Evolutionary conservation across 2,888 invertebrate species (phyloP), one percentile per base, ranked within the genome.

Genomic region (Drosophila borealis): DNA sequence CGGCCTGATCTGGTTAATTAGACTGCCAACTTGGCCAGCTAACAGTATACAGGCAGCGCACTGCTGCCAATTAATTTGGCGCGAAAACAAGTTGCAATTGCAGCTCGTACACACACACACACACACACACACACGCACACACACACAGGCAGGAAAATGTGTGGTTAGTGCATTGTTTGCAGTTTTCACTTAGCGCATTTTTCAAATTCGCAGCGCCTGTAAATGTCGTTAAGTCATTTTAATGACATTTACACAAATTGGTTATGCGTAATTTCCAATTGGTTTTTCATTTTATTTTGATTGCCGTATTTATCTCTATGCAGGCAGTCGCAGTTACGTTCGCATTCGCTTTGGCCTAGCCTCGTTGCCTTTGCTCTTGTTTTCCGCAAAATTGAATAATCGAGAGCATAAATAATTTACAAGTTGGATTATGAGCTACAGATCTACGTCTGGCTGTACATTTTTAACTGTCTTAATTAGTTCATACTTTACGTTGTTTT

Each of bases 241-340:
- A 71, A 48, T 60, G 50, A 37, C 68, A 70, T 74, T 72, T 57
- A 72, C 61, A 61, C 57, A 59, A 65, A 80, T 80, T 67, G 44
- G 68, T 33, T 51, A 74, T 75, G 78, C 70, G 72, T 63, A 68
- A 73, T 69, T 76, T 81, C 64, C 63, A 67, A 73, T 73, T 78
- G 76, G 46, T 49, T 48, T 74, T 53, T 50, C 50, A 48, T 51
- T 60, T 19, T 13, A 55, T 36, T 55, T 54, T 48, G 44, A 60
- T 63, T 63, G 70, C 21, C 6, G 29, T 8, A 37, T 61, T 51
- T 51, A 36, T 17, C 10, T 13, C 4, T n/a, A 4, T 11, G 9
- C 4, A 14, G 17, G 10, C 60, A 17, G 6, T 50, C 10, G 19
- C 21, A 13, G 36, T 55, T 11, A 14, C 34, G 14, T 34, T 44